Conservation (phyloP, 2,113 vertebrate species). For the Brachirus orientalis region DNA sequence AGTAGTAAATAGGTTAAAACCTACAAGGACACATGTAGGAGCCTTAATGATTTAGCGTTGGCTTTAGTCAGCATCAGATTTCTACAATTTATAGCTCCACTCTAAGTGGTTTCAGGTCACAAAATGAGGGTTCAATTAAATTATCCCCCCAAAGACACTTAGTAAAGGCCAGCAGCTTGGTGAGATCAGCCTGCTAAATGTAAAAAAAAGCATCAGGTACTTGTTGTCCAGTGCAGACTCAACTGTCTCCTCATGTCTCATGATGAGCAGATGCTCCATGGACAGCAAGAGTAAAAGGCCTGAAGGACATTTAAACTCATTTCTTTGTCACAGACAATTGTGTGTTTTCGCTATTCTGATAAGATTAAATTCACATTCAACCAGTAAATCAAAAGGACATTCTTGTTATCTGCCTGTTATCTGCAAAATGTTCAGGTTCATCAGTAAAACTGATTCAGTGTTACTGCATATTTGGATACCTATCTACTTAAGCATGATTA, state of each 20-base stretch:
- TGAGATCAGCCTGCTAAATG: constrained; percentile 35
- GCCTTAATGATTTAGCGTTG: constrained; percentile 10
- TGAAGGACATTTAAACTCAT: no score
- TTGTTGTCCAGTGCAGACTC: no score
- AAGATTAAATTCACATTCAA: no score
- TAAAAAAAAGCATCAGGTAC: constrained; percentile 31
- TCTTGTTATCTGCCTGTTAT: no score
- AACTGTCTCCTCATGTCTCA: no score
- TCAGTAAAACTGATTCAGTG: no score
- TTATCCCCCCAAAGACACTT: constrained; percentile 43
- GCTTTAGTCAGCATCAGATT: constrained; percentile 41
- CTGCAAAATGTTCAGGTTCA: no score
- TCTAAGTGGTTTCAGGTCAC: constrained; percentile 54
- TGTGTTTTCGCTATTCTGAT: neutral
- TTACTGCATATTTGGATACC: no score
- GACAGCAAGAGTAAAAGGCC: no score
- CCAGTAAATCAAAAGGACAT: no score
- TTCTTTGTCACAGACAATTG: neutral
- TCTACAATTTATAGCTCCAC: constrained; percentile 45
- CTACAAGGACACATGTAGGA: neutral
- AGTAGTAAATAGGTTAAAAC: constrained; percentile 40
- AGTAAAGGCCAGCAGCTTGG: constrained; percentile 47
- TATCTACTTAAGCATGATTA: no score
- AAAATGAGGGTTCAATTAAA: constrained; percentile 52
- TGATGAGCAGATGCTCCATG: no score